A percentile compares a stretch with the other conserved stretches of the same genome.
These are phyloP conservation scores for Paratilapia polleni DNA, from an alignment of 2,113 vertebrate genomes.

Conservation along the genomic window DNA sequence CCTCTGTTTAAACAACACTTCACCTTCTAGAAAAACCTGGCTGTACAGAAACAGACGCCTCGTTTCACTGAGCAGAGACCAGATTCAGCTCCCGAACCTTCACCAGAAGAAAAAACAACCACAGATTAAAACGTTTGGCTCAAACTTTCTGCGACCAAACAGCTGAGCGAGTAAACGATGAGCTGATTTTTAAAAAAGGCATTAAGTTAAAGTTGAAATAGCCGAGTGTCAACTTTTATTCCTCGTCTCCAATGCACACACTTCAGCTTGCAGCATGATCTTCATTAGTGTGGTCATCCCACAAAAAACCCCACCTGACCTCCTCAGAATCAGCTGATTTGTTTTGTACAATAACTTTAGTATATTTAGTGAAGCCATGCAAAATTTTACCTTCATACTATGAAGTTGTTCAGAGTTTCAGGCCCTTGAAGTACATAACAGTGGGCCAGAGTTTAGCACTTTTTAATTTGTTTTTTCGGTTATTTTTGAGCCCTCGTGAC, in stretches of 20 bases:
- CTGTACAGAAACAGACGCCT: neutral
- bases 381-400: neutral
- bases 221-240: too few species aligned
- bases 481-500: too few species aligned
- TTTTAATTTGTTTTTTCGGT: too few species aligned
- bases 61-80: neutral
- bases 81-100: neutral
- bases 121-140: too few species aligned
- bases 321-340: neutral
- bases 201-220: too few species aligned
- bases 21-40: neutral
- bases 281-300: too few species aligned
- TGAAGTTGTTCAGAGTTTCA: neutral
- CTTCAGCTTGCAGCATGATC: too few species aligned
- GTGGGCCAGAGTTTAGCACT: too few species aligned
- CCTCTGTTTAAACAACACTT: slow-evolving; percentile 34
- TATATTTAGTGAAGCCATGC: neutral
- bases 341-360: neutral
- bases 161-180: neutral
- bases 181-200: too few species aligned
- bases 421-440: too few species aligned
- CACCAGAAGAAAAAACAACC: neutral
- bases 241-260: too few species aligned
- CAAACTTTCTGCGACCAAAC: too few species aligned
- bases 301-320: neutral